A percentile compares a stretch with the other conserved stretches of the same genome.
Evolutionary conservation across 2,797 vertebrate species (phyloP).

Genomic region (Acanthurus tractus): DNA sequence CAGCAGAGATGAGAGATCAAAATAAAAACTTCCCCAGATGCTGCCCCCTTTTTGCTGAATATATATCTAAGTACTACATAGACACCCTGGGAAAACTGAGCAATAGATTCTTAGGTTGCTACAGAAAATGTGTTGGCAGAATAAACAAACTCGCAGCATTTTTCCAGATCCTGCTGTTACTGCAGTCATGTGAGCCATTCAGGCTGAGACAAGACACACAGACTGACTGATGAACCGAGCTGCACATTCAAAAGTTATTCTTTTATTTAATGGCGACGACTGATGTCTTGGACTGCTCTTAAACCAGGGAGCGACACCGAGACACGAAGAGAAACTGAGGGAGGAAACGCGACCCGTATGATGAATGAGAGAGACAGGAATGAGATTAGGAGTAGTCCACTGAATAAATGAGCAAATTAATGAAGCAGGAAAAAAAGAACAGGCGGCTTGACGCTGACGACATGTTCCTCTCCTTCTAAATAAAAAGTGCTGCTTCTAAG

Average conservation of each 20-base stretch:
- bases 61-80: conserved; percentile 7
- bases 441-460: conserved; percentile 49
- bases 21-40: conserved; percentile 32
- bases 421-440: conserved; percentile 69
- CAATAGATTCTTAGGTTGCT: background rate
- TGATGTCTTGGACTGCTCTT: conserved; percentile 34
- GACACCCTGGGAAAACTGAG: conserved; percentile 18
- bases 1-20: conserved; percentile 17
- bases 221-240: conserved; percentile 16
- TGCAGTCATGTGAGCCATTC: conserved; percentile 12
- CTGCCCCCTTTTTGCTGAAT: conserved; percentile 15
- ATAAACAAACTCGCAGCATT: conserved; percentile 23
- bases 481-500: conserved; percentile 70
- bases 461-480: conserved; percentile 67
- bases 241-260: conserved; percentile 33
- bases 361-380: conserved; percentile 69
- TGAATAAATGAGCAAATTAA: conserved; percentile 80
- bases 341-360: conserved; percentile 42
- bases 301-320: conserved; percentile 11
- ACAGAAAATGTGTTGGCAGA: conserved; percentile 1
- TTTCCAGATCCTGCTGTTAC: conserved; percentile 11
- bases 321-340: conserved; percentile 22
- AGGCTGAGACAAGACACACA: conserved; percentile 14
- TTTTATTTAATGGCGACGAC: conserved; percentile 35
- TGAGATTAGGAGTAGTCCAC: conserved; percentile 70